Conservation (phyloP, 2,797 vertebrate species). For the Chelon auratus region DNA sequence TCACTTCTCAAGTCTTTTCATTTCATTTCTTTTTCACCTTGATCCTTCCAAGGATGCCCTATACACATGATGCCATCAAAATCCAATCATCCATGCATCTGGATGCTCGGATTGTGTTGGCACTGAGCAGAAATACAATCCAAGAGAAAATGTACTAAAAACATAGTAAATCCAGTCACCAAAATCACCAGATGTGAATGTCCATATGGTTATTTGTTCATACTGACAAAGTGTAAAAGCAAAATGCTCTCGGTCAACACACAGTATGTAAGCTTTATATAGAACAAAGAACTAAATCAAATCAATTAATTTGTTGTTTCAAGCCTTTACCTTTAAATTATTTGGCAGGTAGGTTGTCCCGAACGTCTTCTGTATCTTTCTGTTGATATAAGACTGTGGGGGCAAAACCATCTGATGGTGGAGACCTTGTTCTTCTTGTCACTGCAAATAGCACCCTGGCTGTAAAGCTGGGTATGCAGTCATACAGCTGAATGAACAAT, state of each 20-base stretch:
- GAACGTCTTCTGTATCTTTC: background rate
- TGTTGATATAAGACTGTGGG: no score
- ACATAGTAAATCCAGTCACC: slow-evolving; percentile 11
- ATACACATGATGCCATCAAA: slow-evolving; percentile 26
- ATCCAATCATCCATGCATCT: slow-evolving; percentile 29
- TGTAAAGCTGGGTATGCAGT: background rate
- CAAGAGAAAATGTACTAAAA: slow-evolving; percentile 12
- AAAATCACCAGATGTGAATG: background rate
- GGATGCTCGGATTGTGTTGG: slow-evolving; percentile 19
- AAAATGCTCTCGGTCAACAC: no score
- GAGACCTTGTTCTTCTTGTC: background rate
- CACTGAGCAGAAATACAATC: slow-evolving; percentile 24
- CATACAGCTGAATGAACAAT: background rate
- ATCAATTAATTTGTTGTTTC: no score
- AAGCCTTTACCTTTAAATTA: no score
- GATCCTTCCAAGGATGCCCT: slow-evolving; percentile 13
- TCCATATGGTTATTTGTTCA: no score
- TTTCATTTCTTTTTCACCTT: slow-evolving; percentile 26
- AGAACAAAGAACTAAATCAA: no score
- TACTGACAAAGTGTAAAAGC: no score
- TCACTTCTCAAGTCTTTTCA: slow-evolving; percentile 20
- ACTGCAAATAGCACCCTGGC: background rate
- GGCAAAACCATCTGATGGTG: background rate
- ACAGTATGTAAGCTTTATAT: no score
- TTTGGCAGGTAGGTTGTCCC: background rate